These are phyloP conservation scores for Spisula subtruncata DNA, from an alignment of 2,888 invertebrate species.

Conservation along the genomic window DNA sequence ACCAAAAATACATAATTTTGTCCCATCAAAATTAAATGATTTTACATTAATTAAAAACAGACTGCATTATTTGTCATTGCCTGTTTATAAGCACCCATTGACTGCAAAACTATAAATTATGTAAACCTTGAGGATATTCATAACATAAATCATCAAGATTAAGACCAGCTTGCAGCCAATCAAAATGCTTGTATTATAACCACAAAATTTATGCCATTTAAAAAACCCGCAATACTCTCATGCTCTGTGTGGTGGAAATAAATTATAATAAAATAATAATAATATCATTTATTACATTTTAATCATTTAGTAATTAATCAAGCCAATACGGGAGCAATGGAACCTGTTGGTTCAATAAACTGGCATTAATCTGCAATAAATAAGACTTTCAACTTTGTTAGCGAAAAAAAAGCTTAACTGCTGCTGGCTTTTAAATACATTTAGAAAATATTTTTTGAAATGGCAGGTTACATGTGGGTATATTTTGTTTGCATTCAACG, in stretches of 20 bases:
- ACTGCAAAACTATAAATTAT: too few relatives aligned
- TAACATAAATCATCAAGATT: too few relatives aligned
- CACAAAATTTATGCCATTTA: neutral
- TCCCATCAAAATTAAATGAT: too few relatives aligned
- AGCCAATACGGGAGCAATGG: neutral
- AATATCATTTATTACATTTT: neutral
- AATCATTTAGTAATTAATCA: neutral
- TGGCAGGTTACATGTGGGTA: too few relatives aligned
- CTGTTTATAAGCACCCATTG: neutral
- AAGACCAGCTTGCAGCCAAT: too few relatives aligned
- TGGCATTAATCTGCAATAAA: neutral
- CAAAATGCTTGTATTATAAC: neutral
- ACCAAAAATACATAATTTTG: too few relatives aligned
- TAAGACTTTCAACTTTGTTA: neutral
- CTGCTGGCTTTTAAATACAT: too few relatives aligned
- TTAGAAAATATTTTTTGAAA: too few relatives aligned
- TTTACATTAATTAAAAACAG: neutral
- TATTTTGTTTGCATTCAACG: too few relatives aligned
- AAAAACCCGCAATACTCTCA: neutral
- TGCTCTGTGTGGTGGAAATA: neutral
- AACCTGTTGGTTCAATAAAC: conserved; percentile 12
- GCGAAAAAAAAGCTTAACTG: too few relatives aligned
- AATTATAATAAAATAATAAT: neutral
- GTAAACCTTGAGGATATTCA: too few relatives aligned
- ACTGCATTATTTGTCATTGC: neutral